Base-by-base conservation (phyloP, 2,113 vertebrate species). In the Pyrgilauda ruficollis region DNA sequence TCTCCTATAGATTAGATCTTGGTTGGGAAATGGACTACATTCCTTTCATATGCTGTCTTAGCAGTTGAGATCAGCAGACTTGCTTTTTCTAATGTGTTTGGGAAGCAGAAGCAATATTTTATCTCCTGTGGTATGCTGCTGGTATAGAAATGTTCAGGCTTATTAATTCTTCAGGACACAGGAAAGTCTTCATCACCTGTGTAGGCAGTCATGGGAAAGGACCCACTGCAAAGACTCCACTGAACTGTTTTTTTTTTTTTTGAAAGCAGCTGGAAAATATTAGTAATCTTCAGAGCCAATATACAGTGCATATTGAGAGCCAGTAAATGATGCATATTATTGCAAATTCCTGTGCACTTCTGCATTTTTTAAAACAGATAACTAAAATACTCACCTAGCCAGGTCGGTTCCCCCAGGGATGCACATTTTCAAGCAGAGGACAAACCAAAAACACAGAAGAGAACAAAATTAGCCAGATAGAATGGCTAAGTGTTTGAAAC, bases 1-100 rank as follows among this genome's bases (percentile, higher is more conserved):
- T 90, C 87, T 91, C 87, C 77, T 95, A 90, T 96, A 96, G 94
- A 96, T 97, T 97, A 96, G 89, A 96, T 96, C 95, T 96, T 58
- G 94, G 91, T 94, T 96, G 96, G 95, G 91, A 97, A 97, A 97
- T 97, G 93, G 94, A 91, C 94, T 96, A 58, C 91, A 95, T 97
- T 97, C 95, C 87, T 92, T 95, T 96, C 94, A 91, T 96, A 89
- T 96, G 95, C 95, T 95, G 94, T 95, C 92, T 96, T 97, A 95
- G 94, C 94, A 96, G 90, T 94, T 84, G 80, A 86, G 93, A 94
- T 96, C 94, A 97, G 96, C 96, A 96, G 96, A 89, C 91, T 90
- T 87, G 92, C 90, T 89, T 90, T 92, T 96, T 70, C 82, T 96
- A 92, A 96, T 93, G 94, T 94, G 90, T 96, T 95, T 94, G 90